Conservation (phyloP, 2,888 invertebrate species). For the Uloborus plumipes region DNA sequence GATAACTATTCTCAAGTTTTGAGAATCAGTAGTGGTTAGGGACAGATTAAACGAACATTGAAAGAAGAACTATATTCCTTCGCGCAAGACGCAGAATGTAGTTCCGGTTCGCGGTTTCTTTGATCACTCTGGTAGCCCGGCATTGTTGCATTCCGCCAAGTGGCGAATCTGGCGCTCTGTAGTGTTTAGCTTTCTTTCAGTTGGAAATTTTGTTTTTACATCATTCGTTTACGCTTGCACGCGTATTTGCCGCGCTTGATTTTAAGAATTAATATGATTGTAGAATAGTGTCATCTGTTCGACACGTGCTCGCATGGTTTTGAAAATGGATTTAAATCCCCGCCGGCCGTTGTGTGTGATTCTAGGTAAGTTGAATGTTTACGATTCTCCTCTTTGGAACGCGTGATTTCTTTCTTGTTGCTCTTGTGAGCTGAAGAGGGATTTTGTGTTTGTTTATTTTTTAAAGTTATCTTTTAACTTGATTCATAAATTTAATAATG, state of each 20-base stretch:
- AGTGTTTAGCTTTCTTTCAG: constrained; percentile 26
- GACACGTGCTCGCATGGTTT: not conserved
- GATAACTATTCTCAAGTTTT: not conserved
- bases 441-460: too few relatives aligned
- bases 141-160: constrained; percentile 42
- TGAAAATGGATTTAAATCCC: constrained; percentile 37
- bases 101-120: constrained; percentile 59
- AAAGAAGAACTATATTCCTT: constrained; percentile 14
- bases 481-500: too few relatives aligned
- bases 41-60: not conserved
- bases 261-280: constrained; percentile 49
- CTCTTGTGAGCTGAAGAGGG: too few relatives aligned
- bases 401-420: too few relatives aligned
- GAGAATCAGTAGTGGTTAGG: not conserved
- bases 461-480: too few relatives aligned
- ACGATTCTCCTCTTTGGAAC: too few relatives aligned
- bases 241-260: constrained; percentile 44
- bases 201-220: constrained; percentile 20
- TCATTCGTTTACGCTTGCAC: constrained; percentile 40
- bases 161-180: constrained; percentile 10
- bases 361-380: constrained; percentile 36
- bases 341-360: not conserved
- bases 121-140: constrained; percentile 16
- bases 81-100: constrained; percentile 16
- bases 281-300: constrained; percentile 24